These are phyloP conservation scores for Sebastes dallii DNA, from an alignment of 2,797 vertebrate genomes.

Conservation along the genomic window DNA sequence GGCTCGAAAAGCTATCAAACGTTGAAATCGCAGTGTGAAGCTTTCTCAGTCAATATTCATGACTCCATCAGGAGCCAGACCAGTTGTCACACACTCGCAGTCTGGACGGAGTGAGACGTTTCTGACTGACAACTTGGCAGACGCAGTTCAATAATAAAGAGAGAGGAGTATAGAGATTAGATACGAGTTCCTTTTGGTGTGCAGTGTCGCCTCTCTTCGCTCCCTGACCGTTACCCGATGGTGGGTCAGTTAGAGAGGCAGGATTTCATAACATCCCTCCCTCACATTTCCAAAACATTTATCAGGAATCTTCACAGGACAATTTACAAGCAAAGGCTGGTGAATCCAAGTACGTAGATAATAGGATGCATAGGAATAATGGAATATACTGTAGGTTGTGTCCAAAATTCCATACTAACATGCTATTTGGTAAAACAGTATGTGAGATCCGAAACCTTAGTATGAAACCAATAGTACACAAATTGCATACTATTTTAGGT, in stretches of 20 bases:
- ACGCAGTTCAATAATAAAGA: slow-evolving; percentile 33
- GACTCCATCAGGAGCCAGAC: slow-evolving; percentile 38
- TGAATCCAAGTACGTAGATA: background rate
- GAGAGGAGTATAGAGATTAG: slow-evolving; percentile 3
- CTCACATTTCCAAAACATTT: background rate
- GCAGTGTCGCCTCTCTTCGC: background rate
- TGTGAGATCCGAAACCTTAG: no score
- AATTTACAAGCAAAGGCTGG: background rate
- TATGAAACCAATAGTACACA: no score
- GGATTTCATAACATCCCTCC: background rate
- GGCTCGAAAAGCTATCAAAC: slow-evolving; percentile 41
- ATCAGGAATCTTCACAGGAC: background rate
- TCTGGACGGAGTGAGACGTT: slow-evolving; percentile 37
- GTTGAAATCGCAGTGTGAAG: slow-evolving; percentile 36
- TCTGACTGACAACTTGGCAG: slow-evolving; percentile 55
- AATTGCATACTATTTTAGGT: no score
- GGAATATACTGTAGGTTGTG: background rate
- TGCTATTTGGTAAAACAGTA: no score
- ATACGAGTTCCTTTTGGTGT: slow-evolving; percentile 6
- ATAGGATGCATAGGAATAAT: background rate
- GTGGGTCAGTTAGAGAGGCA: background rate
- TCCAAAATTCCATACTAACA: no score
- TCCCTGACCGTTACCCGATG: slow-evolving; percentile 6
- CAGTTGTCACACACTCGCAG: slow-evolving; percentile 31
- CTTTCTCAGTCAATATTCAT: slow-evolving; percentile 49